Conservation (phyloP, 2,113 vertebrate species). For the Toxotes jaculatrix region DNA sequence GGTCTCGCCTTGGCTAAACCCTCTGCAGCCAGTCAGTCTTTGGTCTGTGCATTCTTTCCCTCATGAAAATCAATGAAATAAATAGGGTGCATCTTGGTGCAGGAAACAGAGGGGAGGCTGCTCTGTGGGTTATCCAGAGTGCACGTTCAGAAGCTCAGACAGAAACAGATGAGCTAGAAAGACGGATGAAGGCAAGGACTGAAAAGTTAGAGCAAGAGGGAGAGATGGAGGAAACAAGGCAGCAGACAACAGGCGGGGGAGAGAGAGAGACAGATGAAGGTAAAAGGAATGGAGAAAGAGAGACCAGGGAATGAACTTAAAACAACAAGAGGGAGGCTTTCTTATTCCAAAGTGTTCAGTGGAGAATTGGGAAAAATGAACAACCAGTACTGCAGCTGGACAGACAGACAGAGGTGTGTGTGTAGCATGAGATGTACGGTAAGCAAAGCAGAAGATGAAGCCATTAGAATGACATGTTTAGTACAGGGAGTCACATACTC, state of each 20-base stretch:
- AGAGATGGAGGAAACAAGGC: conserved; percentile 33
- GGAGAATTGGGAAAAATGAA: conserved; percentile 6
- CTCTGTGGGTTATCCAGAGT: conserved; percentile 83
- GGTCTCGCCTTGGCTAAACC: conserved; percentile 63
- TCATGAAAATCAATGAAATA: conserved; percentile 78
- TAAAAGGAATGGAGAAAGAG: conserved; percentile 19
- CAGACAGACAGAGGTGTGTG: not conserved
- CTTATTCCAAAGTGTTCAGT: conserved; percentile 26
- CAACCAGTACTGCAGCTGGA: conserved; percentile 5
- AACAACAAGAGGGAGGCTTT: conserved; percentile 19
- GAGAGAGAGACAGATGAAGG: conserved; percentile 49
- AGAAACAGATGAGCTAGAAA: conserved; percentile 70
- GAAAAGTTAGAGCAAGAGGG: conserved; percentile 28
- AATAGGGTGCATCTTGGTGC: conserved; percentile 81
- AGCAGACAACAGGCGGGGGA: conserved; percentile 27
- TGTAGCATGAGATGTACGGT: not conserved
- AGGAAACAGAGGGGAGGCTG: conserved; percentile 78
- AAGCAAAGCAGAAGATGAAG: conserved; percentile 31
- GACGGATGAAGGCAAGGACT: conserved; percentile 57
- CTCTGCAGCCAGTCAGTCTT: conserved; percentile 78
- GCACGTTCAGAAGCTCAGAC: conserved; percentile 82
- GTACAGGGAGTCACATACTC: not conserved
- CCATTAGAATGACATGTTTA: conserved; percentile 26
- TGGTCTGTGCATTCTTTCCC: conserved; percentile 73
- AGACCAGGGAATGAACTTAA: conserved; percentile 32